Evolutionary conservation across 2,113 vertebrate genomes (phyloP).

Genomic region (Cyanocitta stelleri): DNA sequence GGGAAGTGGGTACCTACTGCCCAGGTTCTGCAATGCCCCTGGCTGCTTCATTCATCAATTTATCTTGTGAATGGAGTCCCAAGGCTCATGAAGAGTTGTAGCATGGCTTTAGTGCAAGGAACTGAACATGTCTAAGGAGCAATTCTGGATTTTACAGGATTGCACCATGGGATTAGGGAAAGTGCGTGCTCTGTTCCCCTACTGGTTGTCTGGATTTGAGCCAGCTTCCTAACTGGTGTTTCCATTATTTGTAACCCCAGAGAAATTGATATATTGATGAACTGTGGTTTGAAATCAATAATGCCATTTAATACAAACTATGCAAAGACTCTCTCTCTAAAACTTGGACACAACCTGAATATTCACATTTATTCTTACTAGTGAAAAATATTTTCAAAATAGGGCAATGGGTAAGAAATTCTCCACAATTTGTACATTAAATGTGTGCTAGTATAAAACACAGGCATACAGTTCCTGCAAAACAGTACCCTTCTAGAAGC

Average conservation of each 20-base stretch:
- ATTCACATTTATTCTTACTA: not conserved
- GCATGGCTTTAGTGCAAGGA: not conserved
- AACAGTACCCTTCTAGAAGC: not conserved
- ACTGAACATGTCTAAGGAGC: not conserved
- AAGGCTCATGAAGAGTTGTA: not conserved
- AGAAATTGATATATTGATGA: not conserved
- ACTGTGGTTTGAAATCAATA: not conserved
- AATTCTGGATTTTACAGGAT: not conserved
- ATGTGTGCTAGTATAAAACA: not conserved
- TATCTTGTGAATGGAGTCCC: fast-evolving
- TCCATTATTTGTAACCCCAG: not conserved
- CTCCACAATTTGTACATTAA: not conserved
- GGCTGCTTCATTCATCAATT: not conserved
- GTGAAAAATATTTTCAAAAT: not conserved
- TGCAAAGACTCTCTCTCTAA: not conserved
- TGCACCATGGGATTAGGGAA: not conserved
- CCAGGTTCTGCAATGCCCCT: not conserved
- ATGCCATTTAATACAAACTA: not conserved
- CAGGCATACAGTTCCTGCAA: not conserved
- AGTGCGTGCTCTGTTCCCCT: not conserved
- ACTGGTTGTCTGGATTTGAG: not conserved
- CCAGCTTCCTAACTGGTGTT: not conserved
- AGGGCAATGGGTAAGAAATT: not conserved
- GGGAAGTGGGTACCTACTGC: not conserved
- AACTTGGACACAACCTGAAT: not conserved